These are phyloP conservation scores for Ploceus nigricollis DNA, from an alignment of 2,113 vertebrate genomes.

Conservation along the genomic window DNA sequence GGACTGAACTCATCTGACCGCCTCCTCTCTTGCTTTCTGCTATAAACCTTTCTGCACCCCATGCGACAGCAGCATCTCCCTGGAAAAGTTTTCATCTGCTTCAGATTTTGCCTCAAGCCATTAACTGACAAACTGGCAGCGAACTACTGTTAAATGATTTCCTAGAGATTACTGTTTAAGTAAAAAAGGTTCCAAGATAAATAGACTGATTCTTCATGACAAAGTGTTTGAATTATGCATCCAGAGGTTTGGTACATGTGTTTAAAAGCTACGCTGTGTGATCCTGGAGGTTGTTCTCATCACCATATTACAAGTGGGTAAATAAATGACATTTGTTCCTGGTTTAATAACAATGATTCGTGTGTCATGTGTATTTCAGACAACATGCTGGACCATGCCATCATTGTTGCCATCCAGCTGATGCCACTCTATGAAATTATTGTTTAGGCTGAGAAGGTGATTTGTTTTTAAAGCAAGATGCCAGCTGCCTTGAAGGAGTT, in stretches of 20 bases:
- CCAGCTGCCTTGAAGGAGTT: neutral
- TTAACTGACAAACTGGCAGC: conserved; percentile 62
- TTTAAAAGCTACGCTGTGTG: neutral
- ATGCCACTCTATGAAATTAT: neutral
- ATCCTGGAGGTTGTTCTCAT: conserved; percentile 11
- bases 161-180: conserved; percentile 65
- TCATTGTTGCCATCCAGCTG: neutral
- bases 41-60: conserved; percentile 31
- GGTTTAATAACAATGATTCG: neutral
- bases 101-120: conserved; percentile 61
- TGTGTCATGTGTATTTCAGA: neutral
- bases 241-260: conserved; percentile 20
- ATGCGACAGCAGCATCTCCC: conserved; percentile 7
- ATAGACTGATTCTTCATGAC: conserved; percentile 40
- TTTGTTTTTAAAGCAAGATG: neutral
- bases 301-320: neutral
- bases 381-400: neutral
- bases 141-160: conserved; percentile 64
- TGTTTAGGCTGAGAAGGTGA: neutral
- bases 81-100: conserved; percentile 29
- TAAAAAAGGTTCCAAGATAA: conserved; percentile 67
- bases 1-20: neutral
- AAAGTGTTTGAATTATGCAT: conserved; percentile 49
- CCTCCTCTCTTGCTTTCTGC: neutral
- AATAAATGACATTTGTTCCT: neutral